Evolutionary conservation across 2,113 vertebrate species (phyloP), one percentile per base, ranked within the genome.

Genomic region (Notothenia rossii): DNA sequence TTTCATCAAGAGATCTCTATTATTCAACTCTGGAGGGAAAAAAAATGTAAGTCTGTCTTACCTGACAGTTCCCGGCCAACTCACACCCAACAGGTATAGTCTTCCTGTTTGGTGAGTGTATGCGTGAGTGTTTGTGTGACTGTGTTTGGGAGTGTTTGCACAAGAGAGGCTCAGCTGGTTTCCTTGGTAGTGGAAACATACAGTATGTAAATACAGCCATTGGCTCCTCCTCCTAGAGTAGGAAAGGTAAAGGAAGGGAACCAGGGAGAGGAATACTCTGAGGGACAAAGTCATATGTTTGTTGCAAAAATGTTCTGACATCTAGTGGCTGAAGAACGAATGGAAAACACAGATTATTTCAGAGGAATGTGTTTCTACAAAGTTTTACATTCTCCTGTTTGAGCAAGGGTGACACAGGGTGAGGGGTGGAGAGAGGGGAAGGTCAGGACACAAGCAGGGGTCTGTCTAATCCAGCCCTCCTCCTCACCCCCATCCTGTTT

Each of bases 71-170:
- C 36, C 67, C 60, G 53, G 63, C 70, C 64, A 77, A 74, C 43
- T 86, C 63, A 51, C 22, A 40, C 43, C 54, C 68, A 76, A 82
- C 88, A 87, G 85, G 72, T 85, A 67, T 4, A 51, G 56, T 77
- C 90, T 94, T 94, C 92, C 92, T 93, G 93, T 89, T 93, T 88
- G 76, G 82, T 76, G 78, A 77, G 77, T 77, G 80, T 70, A 56
- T 62, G 56, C 64, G 62, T 79, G 55, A 66, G 33, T 58, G 83
- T 51, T 59, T 43, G 58, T 33, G 53, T 54, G 72, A 54, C 67
- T 77, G 66, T 76, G 66, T 68, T 13, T 50, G 77, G 68, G 79
- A 72, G 85, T 89, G 81, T 91, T 90, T 91, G 81, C 81, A 60
- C 79, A 88, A 81, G 82, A 87, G 91, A 92, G 84, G 85, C 81